phyloP scores from a whole-genome alignment of 2,113 vertebrate species.

The Callocephalon fimbriatum region DNA sequence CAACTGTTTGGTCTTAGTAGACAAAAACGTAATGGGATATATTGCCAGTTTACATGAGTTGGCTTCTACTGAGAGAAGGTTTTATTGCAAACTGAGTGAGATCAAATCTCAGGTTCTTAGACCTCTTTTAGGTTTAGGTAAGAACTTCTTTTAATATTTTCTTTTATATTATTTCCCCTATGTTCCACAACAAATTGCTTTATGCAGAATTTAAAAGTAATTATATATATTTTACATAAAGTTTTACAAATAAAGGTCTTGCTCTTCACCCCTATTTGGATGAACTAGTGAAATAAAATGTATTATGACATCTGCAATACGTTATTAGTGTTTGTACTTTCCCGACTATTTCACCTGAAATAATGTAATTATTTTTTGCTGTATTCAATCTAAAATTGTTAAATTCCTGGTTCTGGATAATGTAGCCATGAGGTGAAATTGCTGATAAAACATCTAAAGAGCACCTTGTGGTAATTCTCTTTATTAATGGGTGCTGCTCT shows the following conservation, averaged over 20 bases:
- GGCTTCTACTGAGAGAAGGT: slow-evolving; percentile 90
- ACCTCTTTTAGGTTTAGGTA: slow-evolving; percentile 93
- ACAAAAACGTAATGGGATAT: slow-evolving; percentile 92
- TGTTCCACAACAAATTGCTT: neutral
- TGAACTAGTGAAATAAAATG: neutral
- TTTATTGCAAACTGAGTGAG: slow-evolving; percentile 89
- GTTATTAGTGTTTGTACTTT: neutral
- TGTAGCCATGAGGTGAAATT: neutral
- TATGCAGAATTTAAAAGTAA: neutral
- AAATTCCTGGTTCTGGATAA: neutral
- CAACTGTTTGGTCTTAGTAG: slow-evolving; percentile 84
- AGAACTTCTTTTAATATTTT: neutral
- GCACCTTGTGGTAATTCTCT: neutral
- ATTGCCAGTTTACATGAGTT: slow-evolving; percentile 94
- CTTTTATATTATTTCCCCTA: neutral
- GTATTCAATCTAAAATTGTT: neutral
- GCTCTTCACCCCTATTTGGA: neutral
- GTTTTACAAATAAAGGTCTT: neutral
- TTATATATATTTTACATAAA: neutral
- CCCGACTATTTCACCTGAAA: neutral
- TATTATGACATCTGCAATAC: neutral
- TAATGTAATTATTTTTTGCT: neutral
- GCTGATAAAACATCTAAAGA: neutral
- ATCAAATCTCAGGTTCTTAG: slow-evolving; percentile 89
- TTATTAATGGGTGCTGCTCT: neutral